Conservation (phyloP, 1,140 invertebrate genomes). For the Pseudachorutes palmiensis region DNA sequence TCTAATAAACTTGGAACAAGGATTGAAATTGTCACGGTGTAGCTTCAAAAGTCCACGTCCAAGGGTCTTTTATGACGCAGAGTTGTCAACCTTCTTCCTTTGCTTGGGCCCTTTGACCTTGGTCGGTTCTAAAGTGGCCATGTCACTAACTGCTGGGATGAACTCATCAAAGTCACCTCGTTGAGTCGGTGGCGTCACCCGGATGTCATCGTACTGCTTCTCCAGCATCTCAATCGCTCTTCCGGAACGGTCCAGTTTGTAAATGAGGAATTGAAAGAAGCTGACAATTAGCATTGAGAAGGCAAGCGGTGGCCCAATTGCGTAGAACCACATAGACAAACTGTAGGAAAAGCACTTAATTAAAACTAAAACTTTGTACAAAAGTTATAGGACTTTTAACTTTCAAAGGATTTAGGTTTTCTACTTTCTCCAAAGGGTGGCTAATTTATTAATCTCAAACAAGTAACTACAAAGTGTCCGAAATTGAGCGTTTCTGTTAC, state of each 20-base stretch:
- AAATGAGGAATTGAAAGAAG: conserved; percentile 69
- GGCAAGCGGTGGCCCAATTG: conserved; percentile 59
- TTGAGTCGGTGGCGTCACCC: background rate
- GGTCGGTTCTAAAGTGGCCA: no score
- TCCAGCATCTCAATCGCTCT: conserved; percentile 17
- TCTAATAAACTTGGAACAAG: no score
- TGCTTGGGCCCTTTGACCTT: no score
- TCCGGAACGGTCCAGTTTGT: conserved; percentile 51
- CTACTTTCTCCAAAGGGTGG: background rate
- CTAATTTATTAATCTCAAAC: background rate
- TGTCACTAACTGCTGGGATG: no score
- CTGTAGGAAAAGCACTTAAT: background rate
- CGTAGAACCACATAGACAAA: conserved; percentile 61
- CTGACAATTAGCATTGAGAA: conserved; percentile 64
- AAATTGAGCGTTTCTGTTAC: background rate
- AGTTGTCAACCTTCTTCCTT: no score
- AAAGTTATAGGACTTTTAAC: background rate
- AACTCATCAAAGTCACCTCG: background rate
- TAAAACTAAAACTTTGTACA: background rate
- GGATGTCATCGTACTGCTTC: background rate
- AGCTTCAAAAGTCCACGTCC: no score
- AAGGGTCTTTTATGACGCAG: no score
- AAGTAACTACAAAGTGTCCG: background rate
- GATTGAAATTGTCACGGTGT: no score
- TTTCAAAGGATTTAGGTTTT: no score